phyloP scores from a whole-genome alignment of 2,113 vertebrate species.

The Colius striatus region DNA sequence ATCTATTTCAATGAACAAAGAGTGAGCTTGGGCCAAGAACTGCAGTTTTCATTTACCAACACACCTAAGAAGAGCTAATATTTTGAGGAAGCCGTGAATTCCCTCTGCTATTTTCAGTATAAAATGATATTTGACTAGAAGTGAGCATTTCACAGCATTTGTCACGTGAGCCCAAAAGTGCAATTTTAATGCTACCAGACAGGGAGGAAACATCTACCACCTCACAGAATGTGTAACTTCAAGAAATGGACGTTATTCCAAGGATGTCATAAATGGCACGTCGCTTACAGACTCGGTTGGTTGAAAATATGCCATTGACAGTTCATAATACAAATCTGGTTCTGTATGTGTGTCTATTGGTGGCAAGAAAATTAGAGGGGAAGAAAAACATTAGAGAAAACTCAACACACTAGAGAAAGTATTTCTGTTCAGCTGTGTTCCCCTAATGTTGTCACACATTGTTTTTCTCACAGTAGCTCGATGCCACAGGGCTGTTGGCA shows the following conservation, averaged over 20 bases:
- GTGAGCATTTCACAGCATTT: constrained; percentile 12
- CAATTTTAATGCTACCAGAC: constrained; percentile 36
- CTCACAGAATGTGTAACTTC: constrained; percentile 17
- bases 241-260: constrained; percentile 15
- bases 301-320: not conserved
- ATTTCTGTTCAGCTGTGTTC: constrained; percentile 14
- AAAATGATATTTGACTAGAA: constrained; percentile 50
- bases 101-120: not conserved
- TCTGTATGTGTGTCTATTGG: not conserved
- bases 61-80: constrained; percentile 17
- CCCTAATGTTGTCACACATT: not conserved
- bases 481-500: constrained; percentile 35
- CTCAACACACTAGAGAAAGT: not conserved
- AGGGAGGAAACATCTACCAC: constrained; percentile 22
- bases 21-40: not conserved
- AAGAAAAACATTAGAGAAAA: not conserved
- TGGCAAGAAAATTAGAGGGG: not conserved
- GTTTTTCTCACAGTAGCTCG: constrained; percentile 37
- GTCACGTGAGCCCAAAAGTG: constrained; percentile 14
- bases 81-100: constrained; percentile 40
- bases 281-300: not conserved
- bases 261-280: not conserved
- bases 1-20: constrained; percentile 37
- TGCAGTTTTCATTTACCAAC: not conserved
- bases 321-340: not conserved